Base-by-base conservation (phyloP, 37 sponge, comb jelly and placozoan species). In the Ianthella basta region DNA sequence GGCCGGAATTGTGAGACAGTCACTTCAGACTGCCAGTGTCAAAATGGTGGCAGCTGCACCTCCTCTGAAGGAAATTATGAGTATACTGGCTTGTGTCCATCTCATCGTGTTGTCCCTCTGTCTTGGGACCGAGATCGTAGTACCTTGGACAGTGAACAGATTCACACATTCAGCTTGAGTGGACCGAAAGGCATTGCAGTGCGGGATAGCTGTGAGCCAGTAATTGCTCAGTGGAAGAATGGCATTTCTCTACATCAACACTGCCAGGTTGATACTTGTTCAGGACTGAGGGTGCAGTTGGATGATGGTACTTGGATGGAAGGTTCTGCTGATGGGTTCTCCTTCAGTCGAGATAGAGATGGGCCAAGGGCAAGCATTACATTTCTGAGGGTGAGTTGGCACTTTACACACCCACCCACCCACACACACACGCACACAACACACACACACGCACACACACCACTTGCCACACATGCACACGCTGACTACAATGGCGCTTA, bases 21-120 rank as follows among this genome's bases (percentile, higher is more conserved):
- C 29, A 83, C 66, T 15, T 30, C 37, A 24, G 83, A 88, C 29
- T 88, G 88, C 25, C 74, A 56, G 21, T 84, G 85, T 36, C 60
- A 75, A 41, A 72, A 70, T 83, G 73, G 79, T 37, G 80, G 88
- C 56, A 29, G 6, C 25, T 88, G 88, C 44, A 53, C 25, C 23
- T 75, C 78, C 15, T 75, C 78, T 8, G n/a, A 40, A 2, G 78
- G 78, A 4, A 24, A 75, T 24, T 75, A 75, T 50, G 25, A 18
- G 25, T 75, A 41, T 53, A 24, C 37, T 75, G 37, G 53, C 20
- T 3, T 44, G 18, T 75, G 78, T 41, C 10, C 78, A 2, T 75
- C 78, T 14, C 78, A 75, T 36, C 78, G 78, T 75, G 78, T 75
- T 32, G 78, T 75, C 16, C 78, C 78, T 41, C 78, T 75, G 20